phyloP scores from a whole-genome alignment of 1,140 invertebrate genomes.

The Uloborus diversus region DNA sequence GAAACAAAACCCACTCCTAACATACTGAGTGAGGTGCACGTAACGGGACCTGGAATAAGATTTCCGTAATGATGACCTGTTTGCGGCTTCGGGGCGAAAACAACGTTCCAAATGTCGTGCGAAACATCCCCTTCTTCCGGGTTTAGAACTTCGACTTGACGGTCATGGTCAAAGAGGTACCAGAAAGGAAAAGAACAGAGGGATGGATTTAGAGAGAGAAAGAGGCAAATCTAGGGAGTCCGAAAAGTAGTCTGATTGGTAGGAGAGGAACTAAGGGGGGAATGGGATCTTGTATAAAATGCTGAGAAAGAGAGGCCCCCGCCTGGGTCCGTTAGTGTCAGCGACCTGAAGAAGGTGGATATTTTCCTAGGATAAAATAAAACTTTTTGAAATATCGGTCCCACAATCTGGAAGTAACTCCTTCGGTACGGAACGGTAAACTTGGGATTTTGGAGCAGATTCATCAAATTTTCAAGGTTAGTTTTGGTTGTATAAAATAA shows the following conservation, averaged over 20 bases:
- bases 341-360: conserved; percentile 10
- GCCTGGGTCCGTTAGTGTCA: conserved; percentile 14
- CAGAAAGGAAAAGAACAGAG: conserved; percentile 7
- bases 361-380: background rate
- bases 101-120: background rate
- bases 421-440: background rate
- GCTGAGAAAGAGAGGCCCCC: conserved; percentile 40
- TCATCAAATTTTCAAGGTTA: background rate
- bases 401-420: background rate
- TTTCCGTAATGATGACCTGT: conserved; percentile 23
- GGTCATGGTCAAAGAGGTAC: conserved; percentile 52
- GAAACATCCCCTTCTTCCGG: conserved; percentile 15
- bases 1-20: background rate
- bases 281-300: conserved; percentile 34
- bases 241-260: conserved; percentile 47
- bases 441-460: no score
- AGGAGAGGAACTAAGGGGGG: conserved; percentile 22
- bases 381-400: background rate
- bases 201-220: conserved; percentile 2
- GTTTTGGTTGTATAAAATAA: no score
- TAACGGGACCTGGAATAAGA: background rate
- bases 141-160: conserved; percentile 33
- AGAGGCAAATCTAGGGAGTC: conserved; percentile 50
- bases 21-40: background rate
- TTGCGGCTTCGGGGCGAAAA: background rate